A percentile compares a stretch with the other conserved stretches of the same genome.
These are phyloP conservation scores for Cyanocitta stelleri DNA, from an alignment of 2,113 vertebrate genomes.

Conservation along the genomic window DNA sequence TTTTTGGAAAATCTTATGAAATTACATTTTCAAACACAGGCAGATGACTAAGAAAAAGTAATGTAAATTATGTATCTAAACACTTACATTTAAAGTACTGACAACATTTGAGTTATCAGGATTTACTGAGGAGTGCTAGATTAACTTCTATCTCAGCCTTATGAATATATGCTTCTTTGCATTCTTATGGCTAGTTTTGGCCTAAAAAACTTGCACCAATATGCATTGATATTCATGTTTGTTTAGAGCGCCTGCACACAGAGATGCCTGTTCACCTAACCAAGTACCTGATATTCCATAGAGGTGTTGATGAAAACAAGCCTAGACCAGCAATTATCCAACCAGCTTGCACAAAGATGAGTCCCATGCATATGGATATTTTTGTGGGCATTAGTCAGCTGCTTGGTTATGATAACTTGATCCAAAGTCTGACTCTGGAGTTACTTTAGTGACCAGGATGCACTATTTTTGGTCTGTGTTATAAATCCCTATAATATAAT, in stretches of 20 bases:
- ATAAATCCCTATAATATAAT: slow-evolving; percentile 34
- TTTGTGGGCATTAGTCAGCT: slow-evolving; percentile 43
- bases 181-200: background rate
- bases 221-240: background rate
- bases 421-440: slow-evolving; percentile 33
- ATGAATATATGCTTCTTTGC: background rate
- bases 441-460: slow-evolving; percentile 51
- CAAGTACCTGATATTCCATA: background rate
- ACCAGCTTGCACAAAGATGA: background rate
- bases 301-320: background rate
- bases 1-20: background rate
- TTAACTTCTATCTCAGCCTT: background rate
- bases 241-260: background rate
- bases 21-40: background rate
- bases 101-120: background rate
- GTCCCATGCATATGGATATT: background rate
- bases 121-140: background rate
- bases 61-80: background rate
- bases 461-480: slow-evolving; percentile 26
- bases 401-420: slow-evolving; percentile 43
- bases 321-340: background rate
- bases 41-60: background rate
- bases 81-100: background rate
- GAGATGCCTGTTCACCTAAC: background rate
- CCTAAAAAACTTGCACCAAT: background rate